Evolutionary conservation across 2,888 invertebrate species (phyloP), one percentile per base, ranked within the genome.

Genomic region (Apamea monoglypha): DNA sequence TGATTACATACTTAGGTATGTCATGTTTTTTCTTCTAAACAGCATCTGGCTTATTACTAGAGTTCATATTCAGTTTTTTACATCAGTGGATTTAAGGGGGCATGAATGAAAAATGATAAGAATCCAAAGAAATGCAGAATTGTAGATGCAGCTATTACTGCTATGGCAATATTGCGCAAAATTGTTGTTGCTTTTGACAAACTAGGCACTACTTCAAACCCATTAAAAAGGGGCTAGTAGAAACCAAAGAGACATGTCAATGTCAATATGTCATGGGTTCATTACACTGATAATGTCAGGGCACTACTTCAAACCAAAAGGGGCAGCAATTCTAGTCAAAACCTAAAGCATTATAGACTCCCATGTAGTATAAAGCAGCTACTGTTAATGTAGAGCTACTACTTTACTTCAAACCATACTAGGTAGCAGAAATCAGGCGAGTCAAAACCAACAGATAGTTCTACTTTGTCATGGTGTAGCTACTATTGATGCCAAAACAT

Each of bases 1-100:
- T 83, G 74, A 84, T 84, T 56, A 68, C 50, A 16, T 64, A 32
- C 50, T 59, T 64, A 32, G 44, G 59, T 36, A 66, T 70, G 64
- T 84, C 53, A 56, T 71, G 10, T 8, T 29, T 29, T 69, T 71
- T 63, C 32, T 67, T 69, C 32, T 29, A 64, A 40, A 44, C 36
- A 47, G 16, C n/a, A 40, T 63, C 32, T 75, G 64, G 36, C 56
- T 80, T 71, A 71, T 80, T 61, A 64, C 40, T 25, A 53, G 21
- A n/a, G 59, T 83, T 75, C 64, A 75, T 74, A 44, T 72, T 61
- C 61, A 61, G 36, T 59, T 44, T 59, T 74, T 29, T 44, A 44
- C 36, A 67, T 67, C 21, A 53, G 12, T 29, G 18, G 3, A 59
- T 32, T n/a, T 25, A 25, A n/a, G 18, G 7, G 14, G 21, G 1